phyloP scores from a whole-genome alignment of 2,113 vertebrate genomes.

The Pheucticus melanocephalus region DNA sequence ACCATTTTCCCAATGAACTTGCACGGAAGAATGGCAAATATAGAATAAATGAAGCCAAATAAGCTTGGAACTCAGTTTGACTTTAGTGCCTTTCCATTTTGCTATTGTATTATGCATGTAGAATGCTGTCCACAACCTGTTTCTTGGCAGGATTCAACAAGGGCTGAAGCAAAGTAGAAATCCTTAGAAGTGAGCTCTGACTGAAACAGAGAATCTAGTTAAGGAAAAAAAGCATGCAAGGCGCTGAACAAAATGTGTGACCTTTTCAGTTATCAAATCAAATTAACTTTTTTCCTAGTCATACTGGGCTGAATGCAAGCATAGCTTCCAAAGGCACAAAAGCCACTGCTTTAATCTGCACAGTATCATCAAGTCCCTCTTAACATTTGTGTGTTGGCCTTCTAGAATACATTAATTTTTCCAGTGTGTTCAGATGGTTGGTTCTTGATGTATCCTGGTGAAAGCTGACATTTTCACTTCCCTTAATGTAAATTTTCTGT shows the following conservation, averaged over 20 bases:
- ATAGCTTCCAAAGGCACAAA: slow-evolving; percentile 39
- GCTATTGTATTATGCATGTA: background rate
- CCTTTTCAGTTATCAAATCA: slow-evolving; percentile 63
- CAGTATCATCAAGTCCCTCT: slow-evolving; percentile 5
- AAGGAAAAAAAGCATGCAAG: slow-evolving; percentile 6
- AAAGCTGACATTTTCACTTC: slow-evolving; percentile 31
- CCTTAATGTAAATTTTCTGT: background rate
- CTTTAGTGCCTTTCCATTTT: slow-evolving; percentile 6
- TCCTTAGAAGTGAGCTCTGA: background rate
- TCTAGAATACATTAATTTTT: slow-evolving; percentile 31
- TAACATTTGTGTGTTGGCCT: slow-evolving; percentile 1
- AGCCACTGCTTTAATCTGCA: slow-evolving; percentile 28
- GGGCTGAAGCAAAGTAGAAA: background rate
- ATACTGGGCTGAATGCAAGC: slow-evolving; percentile 36
- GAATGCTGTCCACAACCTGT: background rate
- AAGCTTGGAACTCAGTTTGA: background rate
- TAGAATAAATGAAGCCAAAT: background rate
- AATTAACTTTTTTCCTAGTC: slow-evolving; percentile 47
- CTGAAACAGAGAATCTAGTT: slow-evolving; percentile 20
- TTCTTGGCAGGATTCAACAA: background rate
- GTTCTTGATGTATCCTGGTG: background rate
- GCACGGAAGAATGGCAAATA: background rate
- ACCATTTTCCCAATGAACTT: background rate
- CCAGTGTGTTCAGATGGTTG: background rate
- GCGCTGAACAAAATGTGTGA: slow-evolving; percentile 20